Evolutionary conservation across 2,888 invertebrate genomes (phyloP), one percentile per base, ranked within the genome.

Genomic region (Julus scanicus): DNA sequence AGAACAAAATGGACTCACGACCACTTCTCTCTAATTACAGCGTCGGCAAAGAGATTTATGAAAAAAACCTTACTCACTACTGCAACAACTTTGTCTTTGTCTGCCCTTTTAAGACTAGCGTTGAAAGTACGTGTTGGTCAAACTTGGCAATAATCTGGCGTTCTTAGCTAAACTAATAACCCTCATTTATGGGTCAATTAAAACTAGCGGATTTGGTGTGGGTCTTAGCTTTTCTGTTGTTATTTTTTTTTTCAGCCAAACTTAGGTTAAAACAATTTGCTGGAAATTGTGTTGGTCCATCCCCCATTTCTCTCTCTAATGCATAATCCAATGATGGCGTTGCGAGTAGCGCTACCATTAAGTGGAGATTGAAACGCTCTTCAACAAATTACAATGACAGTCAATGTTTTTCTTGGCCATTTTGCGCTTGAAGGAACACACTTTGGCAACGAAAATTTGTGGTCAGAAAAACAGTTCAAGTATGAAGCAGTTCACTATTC

Each of bases 151-250:
- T 71, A 71, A 71, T 71, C 71, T 71, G 71, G 71, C 71, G 71
- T 71, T 9, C 71, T 71, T 71, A 71, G n/a, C n/a, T 71, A 71
- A 71, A 71, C 71, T 71, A 71, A 71, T 71, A 71, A 71, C 71
- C 71, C 71, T 71, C 71, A 71, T 71, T 71, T 71, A 71, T 71
- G 71, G 71, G 71, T 71, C 71, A 71, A 71, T 71, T 71, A 71
- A 71, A 71, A 71, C 29, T 71, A 29, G 20, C 71, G 71, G 71
- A 71, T 71, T 71, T 71, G 20, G 71, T 71, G 71, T 71, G 71
- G 71, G 71, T n/a, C 71, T 71, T 20, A 20, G 71, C 20, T 71
- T 71, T 71, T 29, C 29, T 71, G 9, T n/a, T 9, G 20, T 71
- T 71, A 0, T 63, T 63, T 63, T 29, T 71, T 71, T 71, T 71